These are phyloP conservation scores for Etia nguti DNA, from an alignment of 2,113 vertebrate genomes.

Conservation along the genomic window DNA sequence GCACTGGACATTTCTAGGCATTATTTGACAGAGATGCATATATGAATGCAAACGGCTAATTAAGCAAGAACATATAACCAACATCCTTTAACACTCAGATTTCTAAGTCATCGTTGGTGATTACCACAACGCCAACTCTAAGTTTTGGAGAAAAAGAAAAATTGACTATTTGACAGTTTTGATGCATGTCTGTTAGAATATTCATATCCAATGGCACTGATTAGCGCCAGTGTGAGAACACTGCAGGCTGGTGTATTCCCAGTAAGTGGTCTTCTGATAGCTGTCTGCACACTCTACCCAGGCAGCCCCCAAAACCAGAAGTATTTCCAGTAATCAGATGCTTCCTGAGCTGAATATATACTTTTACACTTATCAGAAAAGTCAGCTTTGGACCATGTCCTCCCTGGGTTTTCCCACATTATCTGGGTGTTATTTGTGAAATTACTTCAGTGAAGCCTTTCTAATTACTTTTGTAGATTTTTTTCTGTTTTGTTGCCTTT, in stretches of 20 bases:
- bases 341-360: background rate
- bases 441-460: background rate
- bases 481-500: background rate
- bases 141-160: background rate
- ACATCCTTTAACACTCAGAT: background rate
- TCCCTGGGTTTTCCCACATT: background rate
- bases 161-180: background rate
- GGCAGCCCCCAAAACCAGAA: background rate
- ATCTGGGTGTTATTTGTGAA: background rate
- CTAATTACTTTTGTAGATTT: background rate
- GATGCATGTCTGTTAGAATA: background rate
- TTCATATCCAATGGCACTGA: background rate
- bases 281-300: background rate
- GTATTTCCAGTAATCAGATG: background rate
- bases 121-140: background rate
- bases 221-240: background rate
- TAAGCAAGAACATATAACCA: background rate
- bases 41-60: background rate
- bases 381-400: background rate
- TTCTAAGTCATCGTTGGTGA: background rate
- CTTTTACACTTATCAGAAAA: background rate
- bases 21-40: background rate
- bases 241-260: background rate
- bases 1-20: background rate
- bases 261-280: background rate